A percentile compares a stretch with the other conserved stretches of the same genome.
Evolutionary conservation across 64 coral and sea anemone species (phyloP).

Genomic region (Trachythela sp.): DNA sequence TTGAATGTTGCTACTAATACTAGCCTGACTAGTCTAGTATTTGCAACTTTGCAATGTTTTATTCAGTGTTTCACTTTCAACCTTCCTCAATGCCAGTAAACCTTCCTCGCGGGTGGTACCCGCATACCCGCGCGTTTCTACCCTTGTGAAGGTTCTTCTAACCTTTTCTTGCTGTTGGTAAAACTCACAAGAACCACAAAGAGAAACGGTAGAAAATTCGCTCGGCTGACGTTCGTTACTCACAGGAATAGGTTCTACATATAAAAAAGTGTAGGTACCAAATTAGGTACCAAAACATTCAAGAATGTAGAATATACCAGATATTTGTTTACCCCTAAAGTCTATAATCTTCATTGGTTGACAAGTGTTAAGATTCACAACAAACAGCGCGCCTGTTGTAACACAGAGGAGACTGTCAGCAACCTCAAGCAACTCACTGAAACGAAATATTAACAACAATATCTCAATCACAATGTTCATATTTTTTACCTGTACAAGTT

Average conservation of each 20-base stretch:
- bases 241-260: background rate
- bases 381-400: conserved; percentile 64
- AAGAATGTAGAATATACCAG: too few species aligned
- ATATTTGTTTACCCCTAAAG: conserved; percentile 51
- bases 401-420: conserved; percentile 62
- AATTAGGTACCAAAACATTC: too few species aligned
- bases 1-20: too few species aligned
- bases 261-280: background rate
- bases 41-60: too few species aligned
- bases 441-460: background rate
- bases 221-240: background rate
- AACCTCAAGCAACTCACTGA: conserved; percentile 77
- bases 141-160: background rate
- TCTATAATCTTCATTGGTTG: conserved; percentile 66
- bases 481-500: too few species aligned
- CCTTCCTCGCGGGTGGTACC: too few species aligned
- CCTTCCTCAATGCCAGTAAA: too few species aligned
- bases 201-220: conserved; percentile 27
- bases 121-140: background rate
- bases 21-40: too few species aligned
- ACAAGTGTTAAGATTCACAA: conserved; percentile 86
- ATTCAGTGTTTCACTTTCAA: too few species aligned
- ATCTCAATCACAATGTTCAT: too few species aligned
- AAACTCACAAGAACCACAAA: conserved; percentile 83
- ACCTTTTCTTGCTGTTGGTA: conserved; percentile 42